These are phyloP conservation scores for Triops cancriformis DNA, from an alignment of 1,140 invertebrate genomes.

Conservation along the genomic window DNA sequence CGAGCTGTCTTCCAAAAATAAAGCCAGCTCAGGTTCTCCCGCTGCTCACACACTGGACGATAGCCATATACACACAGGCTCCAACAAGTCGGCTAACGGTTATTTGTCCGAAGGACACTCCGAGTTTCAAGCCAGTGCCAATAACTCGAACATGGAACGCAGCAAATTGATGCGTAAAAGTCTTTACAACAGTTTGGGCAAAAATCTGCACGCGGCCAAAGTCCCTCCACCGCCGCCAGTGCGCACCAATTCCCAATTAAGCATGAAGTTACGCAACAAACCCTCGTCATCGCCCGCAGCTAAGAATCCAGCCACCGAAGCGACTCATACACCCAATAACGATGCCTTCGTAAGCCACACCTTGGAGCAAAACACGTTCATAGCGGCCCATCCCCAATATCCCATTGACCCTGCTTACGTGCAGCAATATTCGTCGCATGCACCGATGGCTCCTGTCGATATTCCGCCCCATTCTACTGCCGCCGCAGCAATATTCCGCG, in stretches of 20 bases:
- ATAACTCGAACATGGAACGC: constrained; percentile 72
- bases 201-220: constrained; percentile 68
- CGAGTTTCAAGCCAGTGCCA: constrained; percentile 49
- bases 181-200: constrained; percentile 72
- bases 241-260: constrained; percentile 74
- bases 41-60: constrained; percentile 56
- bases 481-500: neutral
- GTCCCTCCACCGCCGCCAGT: constrained; percentile 76
- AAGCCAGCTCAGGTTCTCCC: constrained; percentile 35
- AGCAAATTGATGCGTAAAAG: constrained; percentile 82
- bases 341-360: neutral
- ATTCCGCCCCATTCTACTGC: neutral
- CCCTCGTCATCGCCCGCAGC: neutral
- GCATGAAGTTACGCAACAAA: constrained; percentile 37
- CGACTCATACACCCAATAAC: neutral
- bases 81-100: constrained; percentile 52
- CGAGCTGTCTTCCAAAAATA: constrained; percentile 32
- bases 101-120: constrained; percentile 79
- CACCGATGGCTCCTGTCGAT: neutral
- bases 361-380: neutral
- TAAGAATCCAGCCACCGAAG: neutral
- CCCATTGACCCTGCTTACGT: neutral
- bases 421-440: neutral
- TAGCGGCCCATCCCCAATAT: neutral
- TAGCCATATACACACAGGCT: constrained; percentile 38